A percentile compares a stretch with the other conserved stretches of the same genome.
Conservation (phyloP, 2,113 vertebrate genomes). For the Carassius gibelio region DNA sequence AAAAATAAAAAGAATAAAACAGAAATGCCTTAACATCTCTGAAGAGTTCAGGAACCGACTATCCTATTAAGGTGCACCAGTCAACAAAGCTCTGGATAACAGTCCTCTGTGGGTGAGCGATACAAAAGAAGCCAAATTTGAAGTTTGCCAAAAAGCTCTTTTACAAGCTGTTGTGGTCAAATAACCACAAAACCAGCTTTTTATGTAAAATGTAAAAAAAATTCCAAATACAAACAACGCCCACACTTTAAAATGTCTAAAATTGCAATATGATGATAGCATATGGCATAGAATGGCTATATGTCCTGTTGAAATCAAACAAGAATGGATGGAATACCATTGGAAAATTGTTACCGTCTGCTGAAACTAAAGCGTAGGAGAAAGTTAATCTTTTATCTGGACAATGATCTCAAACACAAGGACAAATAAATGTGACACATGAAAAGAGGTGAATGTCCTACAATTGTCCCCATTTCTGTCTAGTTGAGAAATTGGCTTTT, state of each 20-base stretch:
- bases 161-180: background rate
- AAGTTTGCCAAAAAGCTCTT: constrained; percentile 7
- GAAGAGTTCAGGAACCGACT: background rate
- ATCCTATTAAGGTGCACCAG: background rate
- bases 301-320: background rate
- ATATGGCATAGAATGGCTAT: background rate
- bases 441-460: background rate
- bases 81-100: background rate
- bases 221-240: background rate
- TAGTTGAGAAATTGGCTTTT: background rate
- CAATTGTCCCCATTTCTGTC: background rate
- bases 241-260: background rate
- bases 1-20: background rate
- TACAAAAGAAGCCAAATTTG: background rate
- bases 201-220: background rate
- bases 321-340: background rate
- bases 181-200: constrained; percentile 10
- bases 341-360: background rate
- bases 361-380: background rate
- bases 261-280: background rate
- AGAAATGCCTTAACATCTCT: background rate
- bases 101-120: background rate
- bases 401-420: background rate
- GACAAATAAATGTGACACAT: background rate
- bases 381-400: constrained; percentile 1